A percentile compares a stretch with the other conserved stretches of the same genome.
Conservation (phyloP, 2,113 vertebrate species). For the Oreocharis arfaki region DNA sequence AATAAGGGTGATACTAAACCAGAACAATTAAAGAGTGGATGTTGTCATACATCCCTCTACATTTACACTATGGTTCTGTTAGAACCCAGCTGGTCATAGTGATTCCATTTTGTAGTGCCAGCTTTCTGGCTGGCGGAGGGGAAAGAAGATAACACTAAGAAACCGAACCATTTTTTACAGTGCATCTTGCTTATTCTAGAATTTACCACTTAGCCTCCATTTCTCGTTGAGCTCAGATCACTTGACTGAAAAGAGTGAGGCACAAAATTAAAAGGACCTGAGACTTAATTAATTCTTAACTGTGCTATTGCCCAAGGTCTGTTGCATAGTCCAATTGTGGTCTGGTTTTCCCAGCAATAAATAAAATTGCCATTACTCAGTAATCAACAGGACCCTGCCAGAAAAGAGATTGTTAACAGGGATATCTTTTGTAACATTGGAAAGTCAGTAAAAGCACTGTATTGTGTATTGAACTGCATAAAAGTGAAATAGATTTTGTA, state of each 20-base stretch:
- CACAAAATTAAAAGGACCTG: not conserved
- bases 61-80: not conserved
- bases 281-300: not conserved
- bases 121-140: not conserved
- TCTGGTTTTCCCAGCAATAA: not conserved
- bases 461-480: not conserved
- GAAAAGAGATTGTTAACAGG: not conserved
- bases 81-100: not conserved
- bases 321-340: not conserved
- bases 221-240: not conserved
- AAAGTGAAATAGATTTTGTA: not conserved
- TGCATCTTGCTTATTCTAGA: not conserved
- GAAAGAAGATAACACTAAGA: not conserved
- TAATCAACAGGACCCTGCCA: not conserved
- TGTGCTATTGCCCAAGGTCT: not conserved
- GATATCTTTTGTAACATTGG: not conserved
- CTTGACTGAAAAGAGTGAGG: not conserved
- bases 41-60: not conserved
- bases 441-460: not conserved
- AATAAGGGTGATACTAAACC: not conserved
- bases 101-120: not conserved
- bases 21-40: not conserved
- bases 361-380: not conserved
- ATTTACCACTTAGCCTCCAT: not conserved
- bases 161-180: not conserved